Evolutionary conservation across 2,888 invertebrate species (phyloP).

Genomic region (Phyllotreta cruciferae): DNA sequence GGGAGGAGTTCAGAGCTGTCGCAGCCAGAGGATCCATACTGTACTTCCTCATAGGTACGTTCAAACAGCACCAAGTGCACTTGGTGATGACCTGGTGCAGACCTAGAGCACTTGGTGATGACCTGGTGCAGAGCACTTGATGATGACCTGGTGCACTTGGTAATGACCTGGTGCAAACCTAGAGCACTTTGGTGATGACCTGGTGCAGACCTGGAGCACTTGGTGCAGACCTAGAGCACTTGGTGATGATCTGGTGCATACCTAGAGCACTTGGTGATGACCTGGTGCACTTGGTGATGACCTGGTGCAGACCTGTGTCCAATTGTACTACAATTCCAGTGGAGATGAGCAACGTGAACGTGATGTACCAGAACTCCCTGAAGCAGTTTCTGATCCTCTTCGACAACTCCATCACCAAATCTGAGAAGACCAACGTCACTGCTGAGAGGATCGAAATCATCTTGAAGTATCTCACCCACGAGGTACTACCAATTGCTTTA

Average conservation of each 20-base stretch:
- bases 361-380: conserved; percentile 96
- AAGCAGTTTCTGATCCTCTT: conserved; percentile 94
- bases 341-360: conserved; percentile 95
- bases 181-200: too few species aligned
- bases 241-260: too few species aligned
- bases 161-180: too few species aligned
- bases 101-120: too few species aligned
- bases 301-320: not conserved
- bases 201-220: too few species aligned
- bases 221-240: too few species aligned
- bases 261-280: too few species aligned
- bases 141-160: too few species aligned
- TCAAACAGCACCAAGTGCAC: too few species aligned
- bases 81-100: not conserved
- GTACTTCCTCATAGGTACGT: conserved; percentile 80
- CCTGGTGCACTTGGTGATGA: too few species aligned
- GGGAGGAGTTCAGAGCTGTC: conserved; percentile 95
- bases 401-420: conserved; percentile 91
- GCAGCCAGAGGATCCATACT: conserved; percentile 93
- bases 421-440: conserved; percentile 83
- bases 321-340: conserved; percentile 60
- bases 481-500: too few species aligned
- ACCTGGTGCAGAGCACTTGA: too few species aligned
- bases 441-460: conserved; percentile 89
- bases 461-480: conserved; percentile 85